A percentile compares a stretch with the other conserved stretches of the same genome.
Evolutionary conservation across 2,113 vertebrate genomes (phyloP).

Genomic region (Gallinago paraguaiae): DNA sequence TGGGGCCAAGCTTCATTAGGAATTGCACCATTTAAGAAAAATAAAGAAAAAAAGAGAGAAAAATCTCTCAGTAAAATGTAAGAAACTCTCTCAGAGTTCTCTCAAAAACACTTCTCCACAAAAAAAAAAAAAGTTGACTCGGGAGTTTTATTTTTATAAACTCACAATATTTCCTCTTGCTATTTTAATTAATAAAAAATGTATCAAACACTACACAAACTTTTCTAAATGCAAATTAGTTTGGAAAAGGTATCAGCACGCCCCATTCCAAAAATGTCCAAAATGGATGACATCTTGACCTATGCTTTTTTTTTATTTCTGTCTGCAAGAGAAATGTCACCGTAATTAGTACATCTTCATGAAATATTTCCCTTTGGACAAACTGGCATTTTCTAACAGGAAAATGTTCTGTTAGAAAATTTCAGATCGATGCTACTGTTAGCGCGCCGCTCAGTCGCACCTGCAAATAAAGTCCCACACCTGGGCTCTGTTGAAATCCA

Average conservation of each 20-base stretch:
- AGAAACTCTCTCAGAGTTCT: not conserved
- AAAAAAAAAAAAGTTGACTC: not conserved
- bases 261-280: constrained; percentile 7
- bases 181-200: not conserved
- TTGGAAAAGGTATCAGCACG: not conserved
- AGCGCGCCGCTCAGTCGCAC: not conserved
- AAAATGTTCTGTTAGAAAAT: not conserved
- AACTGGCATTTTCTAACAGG: constrained; percentile 19
- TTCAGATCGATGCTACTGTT: not conserved
- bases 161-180: not conserved
- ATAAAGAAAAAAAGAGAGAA: not conserved
- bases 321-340: constrained; percentile 31
- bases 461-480: not conserved
- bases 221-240: not conserved
- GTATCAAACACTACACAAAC: not conserved
- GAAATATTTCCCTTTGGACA: constrained; percentile 38
- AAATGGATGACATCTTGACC: constrained; percentile 8
- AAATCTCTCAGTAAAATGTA: not conserved
- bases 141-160: not conserved
- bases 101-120: not conserved
- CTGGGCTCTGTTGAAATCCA: not conserved
- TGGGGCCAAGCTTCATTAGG: not conserved
- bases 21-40: not conserved
- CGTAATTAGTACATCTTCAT: not conserved
- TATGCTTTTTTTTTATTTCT: not conserved